Base-by-base conservation (phyloP, 1,140 invertebrate genomes). In the Asbolus verrucosus region DNA sequence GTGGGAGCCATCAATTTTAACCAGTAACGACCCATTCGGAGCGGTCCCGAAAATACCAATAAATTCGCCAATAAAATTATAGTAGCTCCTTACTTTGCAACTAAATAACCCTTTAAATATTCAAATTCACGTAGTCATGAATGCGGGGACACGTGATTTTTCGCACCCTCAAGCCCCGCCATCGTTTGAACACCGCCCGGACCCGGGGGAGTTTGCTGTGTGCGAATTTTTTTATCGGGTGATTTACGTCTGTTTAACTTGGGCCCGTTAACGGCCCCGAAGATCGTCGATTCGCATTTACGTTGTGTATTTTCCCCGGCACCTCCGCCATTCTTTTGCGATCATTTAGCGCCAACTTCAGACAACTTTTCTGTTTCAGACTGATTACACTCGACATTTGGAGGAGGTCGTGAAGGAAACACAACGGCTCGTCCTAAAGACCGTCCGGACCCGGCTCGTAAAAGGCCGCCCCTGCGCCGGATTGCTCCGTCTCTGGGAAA, bases 371-470 rank as follows among this genome's bases (percentile, higher is more conserved):
- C 19, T 30, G 43, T 78, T 76, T 46, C 77, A 88, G 90, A 87
- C 88, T 62, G 91, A 93, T 81, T 86, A 91, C 46, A 89, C 87
- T 75, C 84, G 91, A 13, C 89, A 90, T 75, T 78, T 93, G 43
- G 91, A 92, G 65, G 85, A 88, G 67, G 80, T 86, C n/a, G 78
- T 82, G 11, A 78, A 78, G 54, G 78, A 79, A 65, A 79, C 84
- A 2, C 83, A 86, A 78, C 43, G 43, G 0, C 70, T 83, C 15
- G 69, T 84, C 0, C 73, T 84, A 54, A 73, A 68, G 3, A 72
- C 76, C 0, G 74, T 81, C 6, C 83, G 84, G 66, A 73, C 77
- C 6, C 70, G 80, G 6, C 43, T 78, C n/a, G 21, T 77, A 70
- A 67, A 72, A 73, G 39, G 75, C 70, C 11, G 21, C 24, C 46